Base-by-base conservation (phyloP, 2,888 invertebrate species). In the Octonoba sinensis region DNA sequence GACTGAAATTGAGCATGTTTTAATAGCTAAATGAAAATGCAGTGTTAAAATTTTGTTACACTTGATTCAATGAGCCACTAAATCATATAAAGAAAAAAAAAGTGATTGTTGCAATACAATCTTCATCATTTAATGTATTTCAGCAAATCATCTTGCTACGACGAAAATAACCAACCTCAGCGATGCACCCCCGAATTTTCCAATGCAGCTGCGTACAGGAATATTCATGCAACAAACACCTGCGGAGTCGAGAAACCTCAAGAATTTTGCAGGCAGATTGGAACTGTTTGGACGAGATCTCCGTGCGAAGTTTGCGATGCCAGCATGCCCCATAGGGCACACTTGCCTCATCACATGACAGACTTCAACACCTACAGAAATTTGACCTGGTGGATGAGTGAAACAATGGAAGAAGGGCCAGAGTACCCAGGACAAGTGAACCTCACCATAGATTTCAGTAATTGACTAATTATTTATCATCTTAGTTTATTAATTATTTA, bases 361-460 rank as follows among this genome's bases (percentile, higher is more conserved):
- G 99, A 99, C 89, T 91, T 95, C 87, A 95, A 97, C 88, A 95
- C 95, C 88, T 93, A 93, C 84, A 94, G 95, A 85, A 95, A 95
- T 87, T 93, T 94, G 85, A 96, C 97, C 0, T 97, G 96, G 96
- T 97, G 97, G 97, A 97, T 97, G 88, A 97, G 97, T 0, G 97
- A 97, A 88, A 99, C 99, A 1, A 97, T 99, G 96, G 92, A 92
- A 87, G 96, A 99, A 87, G 94, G 93, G 27, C 93, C 97, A 73
- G 95, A 96, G 88, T 94, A 94, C 88, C 96, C 97, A 0, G 93
- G 93, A 87, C 93, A 93, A 89, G 97, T 99, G 86, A 98, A 98
- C 89, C 90, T 99, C 84, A 97, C 97, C 0, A 90, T 98, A 49
- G 91, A 94, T 87, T 91, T 97, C 84, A 93, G 96, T 96, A 86